Percentiles rank a stretch among this genome's conserved stretches.
phyloP scores from a whole-genome alignment of 2,888 invertebrate species.

The Eupithecia subumbrata region DNA sequence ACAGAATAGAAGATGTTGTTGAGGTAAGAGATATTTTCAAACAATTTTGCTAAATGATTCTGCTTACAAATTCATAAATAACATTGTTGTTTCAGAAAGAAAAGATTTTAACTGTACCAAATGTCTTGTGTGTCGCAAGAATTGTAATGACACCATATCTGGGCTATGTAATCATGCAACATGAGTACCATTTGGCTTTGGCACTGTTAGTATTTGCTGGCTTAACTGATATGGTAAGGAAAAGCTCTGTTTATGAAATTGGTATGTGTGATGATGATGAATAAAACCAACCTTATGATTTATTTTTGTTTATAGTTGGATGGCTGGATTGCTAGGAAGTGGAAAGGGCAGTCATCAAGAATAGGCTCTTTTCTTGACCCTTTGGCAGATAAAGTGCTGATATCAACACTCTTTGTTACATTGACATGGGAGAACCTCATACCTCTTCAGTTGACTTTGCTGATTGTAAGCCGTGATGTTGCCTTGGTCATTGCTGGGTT shows the following conservation, averaged over 20 bases:
- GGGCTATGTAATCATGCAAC: constrained; percentile 93
- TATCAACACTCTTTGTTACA: constrained; percentile 94
- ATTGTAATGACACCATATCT: constrained; percentile 94
- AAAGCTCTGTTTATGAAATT: not conserved
- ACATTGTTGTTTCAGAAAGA: constrained; percentile 85
- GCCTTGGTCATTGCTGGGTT: constrained; percentile 93
- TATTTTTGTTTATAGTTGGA: constrained; percentile 86
- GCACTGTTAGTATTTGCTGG: constrained; percentile 94
- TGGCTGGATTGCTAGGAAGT: constrained; percentile 97
- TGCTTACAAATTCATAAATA: not conserved
- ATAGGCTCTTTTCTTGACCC: constrained; percentile 98
- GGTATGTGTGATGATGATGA: not conserved
- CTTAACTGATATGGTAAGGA: constrained; percentile 93
- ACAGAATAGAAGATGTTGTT: constrained; percentile 89
- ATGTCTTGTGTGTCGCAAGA: constrained; percentile 93
- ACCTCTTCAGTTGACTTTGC: constrained; percentile 90
- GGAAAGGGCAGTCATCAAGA: constrained; percentile 95
- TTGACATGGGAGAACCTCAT: constrained; percentile 94
- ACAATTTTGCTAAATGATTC: not conserved
- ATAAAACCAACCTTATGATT: not conserved
- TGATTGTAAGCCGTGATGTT: constrained; percentile 94
- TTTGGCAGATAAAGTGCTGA: constrained; percentile 97
- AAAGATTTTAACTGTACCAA: constrained; percentile 97
- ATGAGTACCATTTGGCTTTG: constrained; percentile 91
- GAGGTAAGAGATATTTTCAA: constrained; percentile 75